Evolutionary conservation across 2,888 invertebrate species (phyloP).

Genomic region (Tineola bisselliella): DNA sequence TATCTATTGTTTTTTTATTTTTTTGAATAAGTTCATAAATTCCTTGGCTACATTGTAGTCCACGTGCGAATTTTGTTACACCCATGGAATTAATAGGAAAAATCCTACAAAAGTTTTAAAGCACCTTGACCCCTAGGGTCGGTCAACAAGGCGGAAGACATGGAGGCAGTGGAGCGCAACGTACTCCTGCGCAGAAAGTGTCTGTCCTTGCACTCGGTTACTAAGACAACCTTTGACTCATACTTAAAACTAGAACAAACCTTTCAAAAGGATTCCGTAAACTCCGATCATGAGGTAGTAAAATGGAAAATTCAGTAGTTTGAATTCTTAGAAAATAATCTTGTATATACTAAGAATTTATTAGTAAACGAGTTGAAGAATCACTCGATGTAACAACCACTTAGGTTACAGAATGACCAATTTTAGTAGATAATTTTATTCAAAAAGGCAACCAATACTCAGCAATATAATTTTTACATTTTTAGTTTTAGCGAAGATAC

Average conservation of each 20-base stretch:
- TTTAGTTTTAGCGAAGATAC: too few relatives aligned
- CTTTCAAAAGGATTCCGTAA: not conserved
- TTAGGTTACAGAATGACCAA: too few relatives aligned
- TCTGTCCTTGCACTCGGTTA: slow-evolving; percentile 44
- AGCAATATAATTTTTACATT: too few relatives aligned
- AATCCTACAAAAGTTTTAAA: not conserved
- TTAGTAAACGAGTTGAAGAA: too few relatives aligned
- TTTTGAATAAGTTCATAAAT: too few relatives aligned
- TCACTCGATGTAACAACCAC: too few relatives aligned
- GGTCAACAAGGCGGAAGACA: slow-evolving; percentile 50
- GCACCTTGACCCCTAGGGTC: slow-evolving; percentile 40
- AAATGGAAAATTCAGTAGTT: not conserved
- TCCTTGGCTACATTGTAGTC: too few relatives aligned
- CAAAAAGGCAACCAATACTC: too few relatives aligned
- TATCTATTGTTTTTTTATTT: too few relatives aligned
- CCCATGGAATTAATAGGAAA: not conserved
- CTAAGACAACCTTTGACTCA: slow-evolving; percentile 13
- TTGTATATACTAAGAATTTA: too few relatives aligned
- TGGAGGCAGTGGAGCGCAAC: slow-evolving; percentile 42
- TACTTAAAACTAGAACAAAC: slow-evolving; percentile 7
- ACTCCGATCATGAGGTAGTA: not conserved
- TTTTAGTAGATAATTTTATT: too few relatives aligned
- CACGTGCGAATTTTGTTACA: not conserved
- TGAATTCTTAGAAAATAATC: too few relatives aligned
- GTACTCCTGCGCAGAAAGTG: slow-evolving; percentile 59